phyloP scores from a whole-genome alignment of 2,888 invertebrate genomes.

The Rapana venosa region DNA sequence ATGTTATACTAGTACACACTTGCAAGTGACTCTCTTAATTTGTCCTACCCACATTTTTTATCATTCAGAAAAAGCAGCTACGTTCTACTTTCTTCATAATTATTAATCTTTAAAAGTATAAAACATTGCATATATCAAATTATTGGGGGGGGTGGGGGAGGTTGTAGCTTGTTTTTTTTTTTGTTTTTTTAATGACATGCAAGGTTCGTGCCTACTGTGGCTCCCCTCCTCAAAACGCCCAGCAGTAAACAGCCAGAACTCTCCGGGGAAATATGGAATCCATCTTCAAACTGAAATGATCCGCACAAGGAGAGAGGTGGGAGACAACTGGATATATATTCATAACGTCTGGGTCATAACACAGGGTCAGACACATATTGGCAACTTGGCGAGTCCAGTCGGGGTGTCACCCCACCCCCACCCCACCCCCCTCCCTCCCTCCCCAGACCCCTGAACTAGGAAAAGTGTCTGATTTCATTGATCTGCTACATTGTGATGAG shows the following conservation, averaged over 20 bases:
- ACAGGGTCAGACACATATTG: slow-evolving; percentile 29
- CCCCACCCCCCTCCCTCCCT: background rate
- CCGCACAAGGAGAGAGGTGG: background rate
- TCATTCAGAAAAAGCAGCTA: no score
- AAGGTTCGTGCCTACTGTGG: no score
- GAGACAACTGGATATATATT: slow-evolving; percentile 23
- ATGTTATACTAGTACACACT: no score
- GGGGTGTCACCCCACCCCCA: background rate
- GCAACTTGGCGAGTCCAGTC: background rate
- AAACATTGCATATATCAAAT: no score
- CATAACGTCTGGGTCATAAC: slow-evolving; percentile 14
- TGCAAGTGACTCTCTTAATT: no score
- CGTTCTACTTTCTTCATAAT: no score
- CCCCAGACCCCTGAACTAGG: background rate
- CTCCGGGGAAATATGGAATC: background rate
- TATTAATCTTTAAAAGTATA: no score
- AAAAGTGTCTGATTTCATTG: slow-evolving; percentile 21
- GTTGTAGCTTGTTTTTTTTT: no score
- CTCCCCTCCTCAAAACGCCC: no score
- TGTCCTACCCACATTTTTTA: no score
- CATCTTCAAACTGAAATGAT: background rate
- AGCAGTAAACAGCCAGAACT: no score
- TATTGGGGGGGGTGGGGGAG: no score
- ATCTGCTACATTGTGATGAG: background rate
- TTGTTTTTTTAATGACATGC: background rate